Evolutionary conservation across 2,888 invertebrate genomes (phyloP).

Genomic region (Dendrolimus houi): DNA sequence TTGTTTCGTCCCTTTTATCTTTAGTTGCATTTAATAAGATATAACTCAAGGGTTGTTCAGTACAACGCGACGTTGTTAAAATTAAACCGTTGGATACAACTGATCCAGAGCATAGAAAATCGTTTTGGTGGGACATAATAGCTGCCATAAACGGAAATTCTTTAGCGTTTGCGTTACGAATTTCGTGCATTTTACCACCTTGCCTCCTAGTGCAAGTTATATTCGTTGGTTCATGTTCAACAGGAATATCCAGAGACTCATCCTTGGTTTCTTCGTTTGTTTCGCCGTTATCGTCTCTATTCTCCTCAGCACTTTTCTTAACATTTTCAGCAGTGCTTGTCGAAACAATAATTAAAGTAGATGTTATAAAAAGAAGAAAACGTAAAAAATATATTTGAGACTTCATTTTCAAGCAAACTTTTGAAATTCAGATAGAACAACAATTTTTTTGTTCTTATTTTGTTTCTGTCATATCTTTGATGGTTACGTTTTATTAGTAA

Average conservation of each 20-base stretch:
- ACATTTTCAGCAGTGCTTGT: constrained; percentile 38
- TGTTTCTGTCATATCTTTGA: constrained; percentile 26
- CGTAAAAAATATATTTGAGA: constrained; percentile 24
- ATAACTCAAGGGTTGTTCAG: constrained; percentile 35
- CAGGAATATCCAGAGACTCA: constrained; percentile 46
- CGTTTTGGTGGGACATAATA: constrained; percentile 52
- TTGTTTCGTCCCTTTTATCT: constrained; percentile 37
- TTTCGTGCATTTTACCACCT: constrained; percentile 52
- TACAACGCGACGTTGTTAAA: constrained; percentile 52
- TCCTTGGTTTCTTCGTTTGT: constrained; percentile 46
- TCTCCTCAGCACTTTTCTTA: constrained; percentile 56
- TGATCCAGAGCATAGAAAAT: constrained; percentile 55
- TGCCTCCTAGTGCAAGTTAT: constrained; percentile 47
- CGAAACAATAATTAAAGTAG: constrained; percentile 28
- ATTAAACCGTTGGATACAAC: constrained; percentile 53
- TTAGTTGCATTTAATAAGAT: constrained; percentile 50
- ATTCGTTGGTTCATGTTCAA: constrained; percentile 34
- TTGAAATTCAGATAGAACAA: constrained; percentile 1
- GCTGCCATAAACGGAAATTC: constrained; percentile 62
- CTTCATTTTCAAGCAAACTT: constrained; percentile 25
- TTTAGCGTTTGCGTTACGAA: constrained; percentile 30
- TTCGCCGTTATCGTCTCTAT: constrained; percentile 46
- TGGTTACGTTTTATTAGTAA: constrained; percentile 11
- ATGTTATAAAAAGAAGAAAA: constrained; percentile 29
- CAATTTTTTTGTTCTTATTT: constrained; percentile 37